A percentile compares a stretch with the other conserved stretches of the same genome.
phyloP scores from a whole-genome alignment of 2,113 vertebrate genomes.

The Ailuropoda melanoleuca region DNA sequence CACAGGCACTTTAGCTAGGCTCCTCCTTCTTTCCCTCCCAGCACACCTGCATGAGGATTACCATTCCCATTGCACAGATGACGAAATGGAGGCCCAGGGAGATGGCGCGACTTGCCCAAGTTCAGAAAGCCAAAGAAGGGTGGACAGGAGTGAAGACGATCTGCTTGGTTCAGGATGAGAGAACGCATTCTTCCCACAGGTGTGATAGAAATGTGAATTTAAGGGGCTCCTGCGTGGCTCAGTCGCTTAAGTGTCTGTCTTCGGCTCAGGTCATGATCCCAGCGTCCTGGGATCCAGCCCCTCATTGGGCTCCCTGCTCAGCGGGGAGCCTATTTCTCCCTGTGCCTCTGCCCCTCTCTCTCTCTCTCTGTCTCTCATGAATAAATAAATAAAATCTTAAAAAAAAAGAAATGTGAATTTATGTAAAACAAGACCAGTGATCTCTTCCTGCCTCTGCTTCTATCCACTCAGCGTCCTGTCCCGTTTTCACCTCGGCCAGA shows the following conservation, averaged over 20 bases:
- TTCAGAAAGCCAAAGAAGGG: not conserved
- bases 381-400: too few species aligned
- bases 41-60: not conserved
- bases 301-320: too few species aligned
- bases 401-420: not conserved
- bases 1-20: rapidly evolving
- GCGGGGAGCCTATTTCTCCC: too few species aligned
- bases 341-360: too few species aligned
- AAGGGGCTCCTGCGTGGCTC: too few species aligned
- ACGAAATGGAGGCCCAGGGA: not conserved
- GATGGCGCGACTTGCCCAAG: not conserved
- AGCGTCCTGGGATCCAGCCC: too few species aligned
- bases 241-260: too few species aligned
- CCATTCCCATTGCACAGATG: not conserved
- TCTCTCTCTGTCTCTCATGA: too few species aligned
- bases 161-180: not conserved
- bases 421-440: not conserved
- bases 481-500: not conserved
- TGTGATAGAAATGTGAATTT: not conserved
- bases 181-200: not conserved
- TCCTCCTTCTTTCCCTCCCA: not conserved
- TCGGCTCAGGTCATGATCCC: too few species aligned
- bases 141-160: not conserved
- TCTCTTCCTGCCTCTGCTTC: not conserved
- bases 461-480: not conserved